A percentile compares a stretch with the other conserved stretches of the same genome.
Conservation (phyloP, 2,797 vertebrate species). For the Chaetodon trifasciatus region DNA sequence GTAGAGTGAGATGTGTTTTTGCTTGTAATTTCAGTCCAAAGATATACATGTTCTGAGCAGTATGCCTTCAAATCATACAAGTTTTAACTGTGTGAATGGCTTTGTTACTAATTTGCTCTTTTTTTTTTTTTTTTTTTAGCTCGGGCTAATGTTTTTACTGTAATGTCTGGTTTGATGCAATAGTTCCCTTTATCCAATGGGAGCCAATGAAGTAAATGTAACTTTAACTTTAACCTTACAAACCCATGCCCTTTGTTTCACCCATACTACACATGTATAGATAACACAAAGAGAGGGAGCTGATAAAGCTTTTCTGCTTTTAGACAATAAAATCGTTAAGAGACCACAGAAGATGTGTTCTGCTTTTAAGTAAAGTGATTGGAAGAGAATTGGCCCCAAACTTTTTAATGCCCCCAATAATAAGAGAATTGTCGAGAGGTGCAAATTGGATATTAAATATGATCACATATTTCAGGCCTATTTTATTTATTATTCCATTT, state of each 20-base stretch:
- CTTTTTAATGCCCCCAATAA: not conserved
- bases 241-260: slow-evolving; percentile 3
- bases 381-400: not conserved
- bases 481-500: not conserved
- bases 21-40: too few species aligned
- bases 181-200: too few species aligned
- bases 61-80: too few species aligned
- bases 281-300: slow-evolving; percentile 17
- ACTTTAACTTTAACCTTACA: not conserved
- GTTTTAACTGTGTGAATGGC: too few species aligned
- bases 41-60: too few species aligned
- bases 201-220: too few species aligned
- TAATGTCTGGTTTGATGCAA: too few species aligned
- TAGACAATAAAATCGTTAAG: not conserved
- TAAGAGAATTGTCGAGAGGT: not conserved
- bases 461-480: not conserved
- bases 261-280: not conserved
- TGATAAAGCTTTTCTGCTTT: not conserved
- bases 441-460: not conserved
- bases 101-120: too few species aligned
- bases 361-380: not conserved
- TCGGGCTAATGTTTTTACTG: too few species aligned
- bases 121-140: too few species aligned
- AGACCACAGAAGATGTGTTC: not conserved
- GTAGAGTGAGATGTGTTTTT: too few species aligned